These are phyloP conservation scores for Crepidodera aurea DNA, from an alignment of 2,888 invertebrate species.

Conservation along the genomic window DNA sequence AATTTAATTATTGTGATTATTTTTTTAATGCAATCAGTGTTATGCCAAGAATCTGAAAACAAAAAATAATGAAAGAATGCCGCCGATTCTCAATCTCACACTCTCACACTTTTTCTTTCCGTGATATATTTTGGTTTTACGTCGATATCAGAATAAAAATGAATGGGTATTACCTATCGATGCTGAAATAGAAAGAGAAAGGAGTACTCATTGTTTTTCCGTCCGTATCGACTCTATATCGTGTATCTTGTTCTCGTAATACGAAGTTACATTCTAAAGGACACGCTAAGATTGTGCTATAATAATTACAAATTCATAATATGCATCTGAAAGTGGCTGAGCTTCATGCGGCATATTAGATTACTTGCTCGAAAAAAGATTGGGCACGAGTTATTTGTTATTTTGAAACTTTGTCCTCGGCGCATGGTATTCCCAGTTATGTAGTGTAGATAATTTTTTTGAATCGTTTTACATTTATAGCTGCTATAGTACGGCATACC, in stretches of 20 bases:
- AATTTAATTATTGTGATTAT: conserved; percentile 4
- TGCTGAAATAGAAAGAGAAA: conserved; percentile 29
- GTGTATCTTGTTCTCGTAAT: conserved; percentile 25
- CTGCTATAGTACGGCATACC: too few species aligned
- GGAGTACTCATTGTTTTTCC: conserved; percentile 28
- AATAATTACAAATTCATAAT: conserved; percentile 9
- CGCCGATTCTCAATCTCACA: conserved; percentile 12
- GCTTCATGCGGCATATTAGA: not conserved
- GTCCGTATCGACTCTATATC: conserved; percentile 25
- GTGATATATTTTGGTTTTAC: not conserved
- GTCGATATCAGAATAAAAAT: conserved; percentile 9
- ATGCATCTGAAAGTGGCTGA: conserved; percentile 5
- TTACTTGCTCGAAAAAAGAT: conserved; percentile 1
- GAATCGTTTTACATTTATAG: too few species aligned
- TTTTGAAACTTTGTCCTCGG: not conserved
- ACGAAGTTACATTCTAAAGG: conserved; percentile 27
- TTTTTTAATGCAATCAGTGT: conserved; percentile 1
- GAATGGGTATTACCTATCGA: conserved; percentile 15
- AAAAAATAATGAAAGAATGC: not conserved
- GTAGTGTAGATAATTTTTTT: too few species aligned
- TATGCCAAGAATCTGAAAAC: conserved; percentile 14
- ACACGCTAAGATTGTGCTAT: conserved; percentile 18
- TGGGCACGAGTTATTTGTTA: not conserved
- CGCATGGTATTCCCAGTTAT: too few species aligned
- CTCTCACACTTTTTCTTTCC: conserved; percentile 16